A percentile compares a stretch with the other conserved stretches of the same genome.
Evolutionary conservation across 2,888 invertebrate species (phyloP).

Genomic region (Lepidonotus clava): DNA sequence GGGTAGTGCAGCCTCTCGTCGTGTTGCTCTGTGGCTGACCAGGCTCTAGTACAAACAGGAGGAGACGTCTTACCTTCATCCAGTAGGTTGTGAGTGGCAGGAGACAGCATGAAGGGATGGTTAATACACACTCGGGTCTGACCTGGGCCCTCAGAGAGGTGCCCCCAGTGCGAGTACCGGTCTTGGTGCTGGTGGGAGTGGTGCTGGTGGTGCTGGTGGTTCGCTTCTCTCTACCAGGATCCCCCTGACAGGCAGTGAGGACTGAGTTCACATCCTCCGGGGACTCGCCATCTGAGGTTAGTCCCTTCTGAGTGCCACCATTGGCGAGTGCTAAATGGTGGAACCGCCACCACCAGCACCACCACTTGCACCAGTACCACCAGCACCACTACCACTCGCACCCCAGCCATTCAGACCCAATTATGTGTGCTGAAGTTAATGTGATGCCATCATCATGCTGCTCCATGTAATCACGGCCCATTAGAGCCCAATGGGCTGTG

Average conservation of each 20-base stretch:
- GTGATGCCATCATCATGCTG: slow-evolving; percentile 19
- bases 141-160: neutral
- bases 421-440: neutral
- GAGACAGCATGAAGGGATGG: neutral
- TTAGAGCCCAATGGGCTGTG: neutral
- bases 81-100: neutral
- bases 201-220: neutral
- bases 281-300: too few relatives aligned
- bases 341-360: too few relatives aligned
- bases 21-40: neutral
- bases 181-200: neutral
- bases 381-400: neutral
- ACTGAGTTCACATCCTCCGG: too few relatives aligned
- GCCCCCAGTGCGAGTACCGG: neutral
- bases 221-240: neutral
- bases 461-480: slow-evolving; percentile 27
- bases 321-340: too few relatives aligned
- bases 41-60: neutral
- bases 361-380: neutral
- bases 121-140: neutral
- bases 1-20: too few relatives aligned
- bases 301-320: too few relatives aligned
- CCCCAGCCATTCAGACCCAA: neutral
- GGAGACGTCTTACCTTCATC: neutral
- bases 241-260: too few relatives aligned